Conservation (phyloP, 2,888 invertebrate species). For the Cephus sareptanus region DNA sequence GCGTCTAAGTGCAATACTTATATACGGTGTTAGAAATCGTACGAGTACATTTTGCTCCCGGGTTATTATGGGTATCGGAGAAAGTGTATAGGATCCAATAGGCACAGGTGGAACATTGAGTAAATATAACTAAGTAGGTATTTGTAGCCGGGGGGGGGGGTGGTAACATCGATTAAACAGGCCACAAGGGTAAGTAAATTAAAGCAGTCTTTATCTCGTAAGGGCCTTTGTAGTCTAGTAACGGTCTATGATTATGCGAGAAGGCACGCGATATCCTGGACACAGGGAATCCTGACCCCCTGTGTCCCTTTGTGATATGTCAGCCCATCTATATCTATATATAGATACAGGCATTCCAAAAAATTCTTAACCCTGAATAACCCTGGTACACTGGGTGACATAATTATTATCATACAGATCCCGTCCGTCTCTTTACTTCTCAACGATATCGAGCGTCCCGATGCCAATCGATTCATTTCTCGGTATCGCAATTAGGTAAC, state of each 20-base stretch:
- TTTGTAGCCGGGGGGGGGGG: background rate
- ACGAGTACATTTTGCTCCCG: background rate
- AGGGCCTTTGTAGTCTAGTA: constrained; percentile 34
- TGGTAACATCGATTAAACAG: constrained; percentile 31
- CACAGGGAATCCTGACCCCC: constrained; percentile 17
- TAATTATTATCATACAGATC: background rate
- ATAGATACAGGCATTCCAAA: background rate
- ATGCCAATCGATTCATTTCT: background rate
- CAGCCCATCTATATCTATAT: background rate
- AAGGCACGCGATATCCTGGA: constrained; percentile 39
- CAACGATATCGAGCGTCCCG: background rate
- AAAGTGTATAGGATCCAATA: background rate
- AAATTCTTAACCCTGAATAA: background rate
- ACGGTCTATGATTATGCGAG: constrained; percentile 38
- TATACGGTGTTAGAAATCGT: background rate
- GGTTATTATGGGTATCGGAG: background rate
- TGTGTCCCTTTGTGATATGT: background rate
- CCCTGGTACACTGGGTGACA: background rate
- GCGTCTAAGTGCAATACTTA: background rate
- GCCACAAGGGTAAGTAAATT: constrained; percentile 39
- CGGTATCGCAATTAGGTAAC: background rate
- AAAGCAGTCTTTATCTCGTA: constrained; percentile 36
- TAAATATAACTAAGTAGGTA: constrained; percentile 3
- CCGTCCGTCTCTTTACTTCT: background rate
- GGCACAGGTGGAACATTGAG: background rate